Evolutionary conservation across 1,140 invertebrate species (phyloP), one percentile per base, ranked within the genome.

Genomic region (Meloidogyne exigua): DNA sequence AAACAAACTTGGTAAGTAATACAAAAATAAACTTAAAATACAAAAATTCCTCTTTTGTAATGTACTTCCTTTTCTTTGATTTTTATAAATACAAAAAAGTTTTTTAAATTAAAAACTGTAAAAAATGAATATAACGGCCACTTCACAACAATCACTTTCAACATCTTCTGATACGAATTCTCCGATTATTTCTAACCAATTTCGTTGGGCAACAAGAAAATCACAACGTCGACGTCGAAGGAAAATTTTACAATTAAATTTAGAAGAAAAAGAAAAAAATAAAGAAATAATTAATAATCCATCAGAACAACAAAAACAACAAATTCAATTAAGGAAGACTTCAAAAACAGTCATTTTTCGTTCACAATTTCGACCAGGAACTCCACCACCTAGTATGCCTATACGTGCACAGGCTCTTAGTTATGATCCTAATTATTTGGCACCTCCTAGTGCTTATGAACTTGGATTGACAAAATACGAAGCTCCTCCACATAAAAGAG

Each of bases 401-500:
- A 73, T 65, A 1, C 71, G 71, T 3, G 57, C 57, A 23, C 49
- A 68, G 44, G 36, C 26, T 9, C 57, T 73, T 7, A 28, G 65
- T 25, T 64, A 57, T 36, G 68, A 72, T 44, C 69, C 75, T 13
- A 76, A 75, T 36, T 18, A 4, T 44, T 42, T 76, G 32, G 68
- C 68, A 39, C 68, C 68, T 25, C 75, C 75, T 12, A 57, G 21
- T 18, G 23, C 65, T 13, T 9, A 32, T 64, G 18, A 25, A 39
- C 10, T 73, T 62, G 75, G 75, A 63, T 64, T 76, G 18, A 76
- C 75, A 15, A 44, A 64, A 64, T 65, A 68, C 4, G 75, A 76
- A 63, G 75, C 69, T 62, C 75, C 75, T 36, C 75, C 75, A 11
- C 75, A 73, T 32, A 75, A 67, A 68, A 49, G 68, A 63, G 75